These are phyloP conservation scores for Odontesthes bonariensis DNA, from an alignment of 2,113 vertebrate genomes.

Conservation along the genomic window DNA sequence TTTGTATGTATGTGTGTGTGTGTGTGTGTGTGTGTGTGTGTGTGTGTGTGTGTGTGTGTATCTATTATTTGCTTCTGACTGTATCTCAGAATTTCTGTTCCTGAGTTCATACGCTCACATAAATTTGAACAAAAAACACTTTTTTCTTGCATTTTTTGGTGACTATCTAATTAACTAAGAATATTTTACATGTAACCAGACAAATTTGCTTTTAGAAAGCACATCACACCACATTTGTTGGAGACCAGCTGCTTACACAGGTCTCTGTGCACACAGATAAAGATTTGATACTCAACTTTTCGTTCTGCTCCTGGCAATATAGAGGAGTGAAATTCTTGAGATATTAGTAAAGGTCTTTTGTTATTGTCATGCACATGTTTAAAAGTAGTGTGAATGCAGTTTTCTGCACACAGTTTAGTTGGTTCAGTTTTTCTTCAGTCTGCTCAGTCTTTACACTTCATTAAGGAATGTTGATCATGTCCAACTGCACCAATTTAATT, in stretches of 20 bases:
- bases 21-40: neutral
- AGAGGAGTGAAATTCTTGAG: neutral
- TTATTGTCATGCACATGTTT: neutral
- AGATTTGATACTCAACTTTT: neutral
- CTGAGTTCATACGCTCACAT: neutral
- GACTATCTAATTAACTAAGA: too few relatives aligned
- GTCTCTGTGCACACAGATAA: neutral
- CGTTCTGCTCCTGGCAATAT: too few relatives aligned
- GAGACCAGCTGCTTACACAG: neutral
- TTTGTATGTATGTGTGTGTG: neutral
- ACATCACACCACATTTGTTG: neutral
- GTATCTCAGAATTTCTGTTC: neutral
- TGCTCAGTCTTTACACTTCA: neutral
- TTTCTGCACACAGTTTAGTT: neutral
- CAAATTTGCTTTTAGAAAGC: neutral
- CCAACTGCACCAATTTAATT: neutral
- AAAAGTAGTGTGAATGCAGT: neutral
- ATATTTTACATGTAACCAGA: neutral
- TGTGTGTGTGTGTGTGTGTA: neutral
- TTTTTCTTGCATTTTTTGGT: too few relatives aligned
- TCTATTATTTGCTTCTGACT: neutral
- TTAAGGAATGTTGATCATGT: neutral
- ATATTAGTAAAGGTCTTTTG: neutral
- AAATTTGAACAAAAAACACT: slow-evolving; percentile 1
- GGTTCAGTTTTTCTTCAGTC: neutral